A percentile compares a stretch with the other conserved stretches of the same genome.
These are phyloP conservation scores for Cynocephalus volans DNA, from an alignment of 2,113 vertebrate species.

Conservation along the genomic window DNA sequence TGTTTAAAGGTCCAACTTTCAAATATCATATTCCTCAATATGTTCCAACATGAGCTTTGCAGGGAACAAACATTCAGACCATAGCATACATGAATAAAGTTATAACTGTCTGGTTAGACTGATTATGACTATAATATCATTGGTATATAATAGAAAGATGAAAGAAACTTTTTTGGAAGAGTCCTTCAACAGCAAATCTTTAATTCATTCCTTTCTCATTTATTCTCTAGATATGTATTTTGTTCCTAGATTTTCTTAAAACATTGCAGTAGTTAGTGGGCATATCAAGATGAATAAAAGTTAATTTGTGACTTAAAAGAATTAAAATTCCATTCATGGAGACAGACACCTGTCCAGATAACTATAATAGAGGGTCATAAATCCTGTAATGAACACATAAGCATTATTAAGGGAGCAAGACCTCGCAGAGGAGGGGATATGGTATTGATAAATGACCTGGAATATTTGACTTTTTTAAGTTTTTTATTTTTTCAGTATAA, in stretches of 20 bases:
- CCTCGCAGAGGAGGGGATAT: not conserved
- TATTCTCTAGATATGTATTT: not conserved
- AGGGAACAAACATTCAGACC: too few relatives aligned
- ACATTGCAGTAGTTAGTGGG: not conserved
- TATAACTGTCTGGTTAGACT: not conserved
- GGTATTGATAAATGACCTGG: not conserved
- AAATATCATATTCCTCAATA: too few relatives aligned
- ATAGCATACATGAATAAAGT: not conserved
- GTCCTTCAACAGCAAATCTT: not conserved
- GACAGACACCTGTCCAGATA: not conserved
- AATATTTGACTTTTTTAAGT: not conserved
- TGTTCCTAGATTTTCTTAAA: conserved; percentile 19
- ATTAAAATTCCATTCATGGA: not conserved
- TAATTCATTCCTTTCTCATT: not conserved
- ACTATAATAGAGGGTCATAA: not conserved
- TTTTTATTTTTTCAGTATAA: not conserved
- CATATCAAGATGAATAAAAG: not conserved
- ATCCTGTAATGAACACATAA: not conserved
- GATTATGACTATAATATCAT: not conserved
- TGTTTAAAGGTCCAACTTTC: too few relatives aligned
- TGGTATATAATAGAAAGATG: not conserved
- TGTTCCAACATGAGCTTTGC: too few relatives aligned
- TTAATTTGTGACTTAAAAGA: not conserved
- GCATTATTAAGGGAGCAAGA: not conserved
- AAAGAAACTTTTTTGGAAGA: not conserved